Percentiles rank a stretch among this genome's conserved stretches.
Evolutionary conservation across 2,888 invertebrate genomes (phyloP).

Genomic region (Caenorhabditis japonica): DNA sequence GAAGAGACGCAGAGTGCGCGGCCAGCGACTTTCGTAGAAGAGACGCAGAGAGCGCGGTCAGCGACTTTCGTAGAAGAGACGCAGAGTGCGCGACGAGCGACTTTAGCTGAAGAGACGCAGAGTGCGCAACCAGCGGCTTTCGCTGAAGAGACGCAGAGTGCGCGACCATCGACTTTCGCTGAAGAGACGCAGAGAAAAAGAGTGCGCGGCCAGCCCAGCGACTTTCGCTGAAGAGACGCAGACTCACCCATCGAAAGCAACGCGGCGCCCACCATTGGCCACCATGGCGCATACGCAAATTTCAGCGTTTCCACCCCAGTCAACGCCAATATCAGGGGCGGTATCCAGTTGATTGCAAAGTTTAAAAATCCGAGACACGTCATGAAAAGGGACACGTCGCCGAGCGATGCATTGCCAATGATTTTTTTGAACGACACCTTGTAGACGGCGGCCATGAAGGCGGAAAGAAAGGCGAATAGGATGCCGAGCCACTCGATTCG

Average conservation of each 20-base stretch:
- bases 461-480: slow-evolving; percentile 89
- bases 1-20: no score
- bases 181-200: no score
- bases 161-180: no score
- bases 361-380: slow-evolving; percentile 91
- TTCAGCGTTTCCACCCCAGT: slow-evolving; percentile 88
- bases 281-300: slow-evolving; percentile 90
- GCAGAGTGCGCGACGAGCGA: no score
- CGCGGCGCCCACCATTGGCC: slow-evolving; percentile 85
- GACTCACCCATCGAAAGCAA: slow-evolving; percentile 78
- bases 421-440: slow-evolving; percentile 94
- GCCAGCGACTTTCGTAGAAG: no score
- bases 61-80: no score
- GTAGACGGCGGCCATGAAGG: slow-evolving; percentile 93
- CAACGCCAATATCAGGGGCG: slow-evolving; percentile 86
- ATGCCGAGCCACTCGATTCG: slow-evolving; percentile 82
- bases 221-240: no score
- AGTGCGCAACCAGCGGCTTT: no score
- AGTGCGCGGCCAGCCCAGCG: no score
- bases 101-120: no score
- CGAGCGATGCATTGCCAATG: slow-evolving; percentile 91
- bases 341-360: slow-evolving; percentile 82
- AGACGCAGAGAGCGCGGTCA: no score
- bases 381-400: slow-evolving; percentile 93
- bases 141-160: no score